phyloP scores from a whole-genome alignment of 2,888 invertebrate species.

The Cephus runcator region DNA sequence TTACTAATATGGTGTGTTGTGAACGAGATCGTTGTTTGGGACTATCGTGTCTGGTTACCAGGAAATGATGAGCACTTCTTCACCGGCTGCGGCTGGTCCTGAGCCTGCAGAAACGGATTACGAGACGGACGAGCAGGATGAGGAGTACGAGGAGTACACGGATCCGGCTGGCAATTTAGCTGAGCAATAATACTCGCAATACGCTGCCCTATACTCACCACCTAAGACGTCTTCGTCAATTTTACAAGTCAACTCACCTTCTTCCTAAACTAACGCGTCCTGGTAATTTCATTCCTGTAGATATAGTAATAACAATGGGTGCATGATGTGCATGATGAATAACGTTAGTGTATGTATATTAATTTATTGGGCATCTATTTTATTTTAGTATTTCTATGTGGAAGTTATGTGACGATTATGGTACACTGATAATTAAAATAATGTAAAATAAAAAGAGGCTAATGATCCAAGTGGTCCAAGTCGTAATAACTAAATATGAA shows the following conservation, averaged over 20 bases:
- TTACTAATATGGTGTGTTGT: neutral
- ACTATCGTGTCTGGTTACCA: conserved; percentile 52
- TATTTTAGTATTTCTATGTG: neutral
- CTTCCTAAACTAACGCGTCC: conserved; percentile 37
- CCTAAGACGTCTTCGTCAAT: conserved; percentile 27
- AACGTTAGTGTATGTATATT: neutral
- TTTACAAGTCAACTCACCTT: conserved; percentile 37
- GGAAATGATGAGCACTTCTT: conserved; percentile 62
- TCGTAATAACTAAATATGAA: neutral
- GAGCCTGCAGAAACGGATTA: conserved; percentile 71
- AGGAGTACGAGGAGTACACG: conserved; percentile 72
- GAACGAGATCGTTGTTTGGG: conserved; percentile 35
- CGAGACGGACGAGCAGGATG: conserved; percentile 70
- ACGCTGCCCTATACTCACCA: conserved; percentile 48
- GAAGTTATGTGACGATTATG: neutral
- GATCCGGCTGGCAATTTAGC: conserved; percentile 64
- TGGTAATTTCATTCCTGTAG: conserved; percentile 22
- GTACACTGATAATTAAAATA: neutral
- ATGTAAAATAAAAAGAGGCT: no score
- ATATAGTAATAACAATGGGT: neutral
- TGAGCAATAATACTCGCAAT: conserved; percentile 53
- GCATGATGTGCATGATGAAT: neutral
- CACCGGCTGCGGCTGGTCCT: conserved; percentile 69
- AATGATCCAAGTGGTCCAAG: no score
- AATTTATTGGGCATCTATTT: neutral